Base-by-base conservation (phyloP, 2,888 invertebrate genomes). In the Morpho helenor region DNA sequence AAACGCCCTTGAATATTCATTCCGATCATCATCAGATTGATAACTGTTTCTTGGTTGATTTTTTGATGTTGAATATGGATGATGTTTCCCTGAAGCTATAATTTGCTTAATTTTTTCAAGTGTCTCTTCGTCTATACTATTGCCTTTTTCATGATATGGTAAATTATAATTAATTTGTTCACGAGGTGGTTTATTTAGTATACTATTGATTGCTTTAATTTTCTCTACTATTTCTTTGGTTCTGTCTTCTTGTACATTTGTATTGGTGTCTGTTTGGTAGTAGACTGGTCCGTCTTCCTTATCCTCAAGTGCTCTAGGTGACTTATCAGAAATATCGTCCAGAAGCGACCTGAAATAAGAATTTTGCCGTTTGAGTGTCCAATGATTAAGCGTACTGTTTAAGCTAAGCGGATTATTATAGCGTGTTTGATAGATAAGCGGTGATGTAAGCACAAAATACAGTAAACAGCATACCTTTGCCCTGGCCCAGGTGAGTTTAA, bases 151-250 rank as follows among this genome's bases (percentile, higher is more conserved):
- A 7, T 75, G 67, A 49, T 77, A 75, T 9, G 77, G 76, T 49
- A 73, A 69, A 47, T 81, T 80, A 67, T 75, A 80, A 52, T 77
- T 77, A 1, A 74, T 67, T 59, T 77, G 79, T 56, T 74, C 76
- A 61, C 75, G 73, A 31, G 71, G 68, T 46, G 85, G 76, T 80
- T 89, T 79, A 71, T 84, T 72, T 5, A 89, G 65, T 22, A 84
- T 83, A 49, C 86, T 82, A 68, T 93, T 93, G 5, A 93, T 82
- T 59, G 82, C 79, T 68, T 85, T 87, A 61, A 93, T 93, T 78
- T 92, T 92, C 45, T 91, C 85, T 40, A 93, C 71, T 57, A 93
- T 93, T 42, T 92, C 87, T 73, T 70, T 74, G 6, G 82, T 78
- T 42, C 66, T 71, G 3, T 69, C 69, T 42, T 73, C 72, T 61